phyloP scores from a whole-genome alignment of 2,888 invertebrate genomes.

The Antitype chi region DNA sequence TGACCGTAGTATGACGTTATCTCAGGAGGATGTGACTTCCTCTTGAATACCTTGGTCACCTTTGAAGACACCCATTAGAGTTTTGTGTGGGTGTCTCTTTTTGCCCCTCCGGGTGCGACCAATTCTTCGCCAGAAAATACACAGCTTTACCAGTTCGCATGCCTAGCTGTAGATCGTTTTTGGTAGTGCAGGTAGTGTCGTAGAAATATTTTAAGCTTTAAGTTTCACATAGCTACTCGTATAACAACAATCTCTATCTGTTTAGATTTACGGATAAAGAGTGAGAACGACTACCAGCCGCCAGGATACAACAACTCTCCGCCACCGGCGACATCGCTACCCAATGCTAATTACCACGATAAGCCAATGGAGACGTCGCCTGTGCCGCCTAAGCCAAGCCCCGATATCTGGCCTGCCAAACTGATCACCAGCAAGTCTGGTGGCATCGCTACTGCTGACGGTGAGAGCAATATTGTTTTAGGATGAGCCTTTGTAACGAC shows the following conservation, averaged over 20 bases:
- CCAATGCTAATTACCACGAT: conserved; percentile 86
- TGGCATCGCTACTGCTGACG: conserved; percentile 96
- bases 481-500: neutral
- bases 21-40: neutral
- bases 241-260: conserved; percentile 59
- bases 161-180: conserved; percentile 43
- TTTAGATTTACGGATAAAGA: conserved; percentile 95
- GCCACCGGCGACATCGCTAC: conserved; percentile 90
- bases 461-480: conserved; percentile 84
- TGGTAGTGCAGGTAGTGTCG: conserved; percentile 11
- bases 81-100: conserved; percentile 1
- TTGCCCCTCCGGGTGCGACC: neutral
- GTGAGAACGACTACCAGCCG: conserved; percentile 90
- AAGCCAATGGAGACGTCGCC: conserved; percentile 87
- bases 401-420: conserved; percentile 92
- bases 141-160: conserved; percentile 37
- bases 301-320: conserved; percentile 91
- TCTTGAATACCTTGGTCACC: conserved; percentile 19
- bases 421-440: conserved; percentile 93
- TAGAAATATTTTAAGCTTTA: neutral
- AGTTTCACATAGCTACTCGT: neutral
- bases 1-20: conserved; percentile 25
- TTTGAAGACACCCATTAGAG: conserved; percentile 4
- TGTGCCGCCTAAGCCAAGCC: conserved; percentile 91
- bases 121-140: conserved; percentile 54